A percentile compares a stretch with the other conserved stretches of the same genome.
Conservation (phyloP, 2,113 vertebrate genomes). For the Syngnathus floridae region DNA sequence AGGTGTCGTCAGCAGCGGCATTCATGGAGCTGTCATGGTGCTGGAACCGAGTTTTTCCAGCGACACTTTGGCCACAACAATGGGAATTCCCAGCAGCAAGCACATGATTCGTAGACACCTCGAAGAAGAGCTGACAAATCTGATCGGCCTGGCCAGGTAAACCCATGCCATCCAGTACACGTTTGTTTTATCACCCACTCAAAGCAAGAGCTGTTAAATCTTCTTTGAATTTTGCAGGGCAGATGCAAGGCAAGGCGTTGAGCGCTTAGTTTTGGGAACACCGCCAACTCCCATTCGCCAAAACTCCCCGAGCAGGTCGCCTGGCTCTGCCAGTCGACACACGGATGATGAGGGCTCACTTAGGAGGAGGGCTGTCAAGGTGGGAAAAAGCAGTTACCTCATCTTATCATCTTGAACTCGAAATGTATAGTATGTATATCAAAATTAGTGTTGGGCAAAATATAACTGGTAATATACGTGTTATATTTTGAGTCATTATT, state of each 20-base stretch:
- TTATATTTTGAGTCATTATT: too few species aligned
- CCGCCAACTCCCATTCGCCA: conserved; percentile 62
- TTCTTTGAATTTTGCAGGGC: conserved; percentile 33
- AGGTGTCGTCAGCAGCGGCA: conserved; percentile 75
- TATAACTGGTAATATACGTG: too few species aligned
- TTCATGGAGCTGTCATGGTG: conserved; percentile 81
- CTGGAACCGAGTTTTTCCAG: conserved; percentile 78
- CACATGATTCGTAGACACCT: conserved; percentile 82
- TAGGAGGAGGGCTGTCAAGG: conserved; percentile 74
- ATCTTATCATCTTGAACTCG: not conserved
- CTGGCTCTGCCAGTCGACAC: conserved; percentile 51
- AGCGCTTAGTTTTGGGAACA: conserved; percentile 67
- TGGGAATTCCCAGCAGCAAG: conserved; percentile 77
- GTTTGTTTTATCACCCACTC: not conserved
- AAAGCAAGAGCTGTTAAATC: not conserved
- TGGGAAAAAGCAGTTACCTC: conserved; percentile 29
- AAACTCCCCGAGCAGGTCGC: conserved; percentile 62
- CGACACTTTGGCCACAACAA: conserved; percentile 68
- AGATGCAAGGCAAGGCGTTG: conserved; percentile 68
- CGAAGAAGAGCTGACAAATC: conserved; percentile 75
- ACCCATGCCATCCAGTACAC: not conserved
- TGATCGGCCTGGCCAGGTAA: conserved; percentile 72
- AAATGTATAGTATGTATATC: not conserved
- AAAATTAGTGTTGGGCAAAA: too few species aligned
- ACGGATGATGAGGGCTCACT: conserved; percentile 69